phyloP scores from a whole-genome alignment of 2,113 vertebrate species.

The Tenebrosternarchus preto region DNA sequence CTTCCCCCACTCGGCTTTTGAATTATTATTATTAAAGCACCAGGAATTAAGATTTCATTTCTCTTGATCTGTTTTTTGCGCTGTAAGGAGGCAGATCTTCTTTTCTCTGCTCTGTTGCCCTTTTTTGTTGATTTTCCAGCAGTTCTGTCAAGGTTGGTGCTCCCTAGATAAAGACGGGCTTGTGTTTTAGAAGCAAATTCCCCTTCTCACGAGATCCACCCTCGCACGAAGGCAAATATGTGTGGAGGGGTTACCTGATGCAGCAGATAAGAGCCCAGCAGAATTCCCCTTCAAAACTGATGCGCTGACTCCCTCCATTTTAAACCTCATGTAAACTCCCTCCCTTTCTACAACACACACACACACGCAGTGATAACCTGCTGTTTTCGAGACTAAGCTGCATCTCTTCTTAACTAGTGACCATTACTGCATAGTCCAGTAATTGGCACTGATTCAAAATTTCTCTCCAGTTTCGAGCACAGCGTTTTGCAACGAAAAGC shows the following conservation, averaged over 20 bases:
- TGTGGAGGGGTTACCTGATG: conserved; percentile 29
- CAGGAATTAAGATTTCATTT: conserved; percentile 18
- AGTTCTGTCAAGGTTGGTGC: conserved; percentile 1
- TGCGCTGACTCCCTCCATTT: neutral
- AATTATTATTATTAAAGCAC: neutral
- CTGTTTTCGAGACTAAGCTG: neutral
- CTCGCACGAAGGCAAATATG: conserved; percentile 5
- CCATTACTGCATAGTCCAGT: neutral
- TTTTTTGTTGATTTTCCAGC: conserved; percentile 1
- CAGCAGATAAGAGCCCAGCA: conserved; percentile 27
- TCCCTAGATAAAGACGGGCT: conserved; percentile 28
- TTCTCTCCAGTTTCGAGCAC: neutral
- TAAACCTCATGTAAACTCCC: no score
- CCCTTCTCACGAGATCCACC: neutral
- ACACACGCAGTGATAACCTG: neutral
- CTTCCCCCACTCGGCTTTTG: neutral
- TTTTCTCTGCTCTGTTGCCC: neutral
- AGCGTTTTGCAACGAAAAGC: neutral
- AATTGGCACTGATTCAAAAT: neutral
- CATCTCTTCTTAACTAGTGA: neutral
- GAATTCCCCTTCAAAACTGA: neutral
- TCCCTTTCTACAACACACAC: neutral
- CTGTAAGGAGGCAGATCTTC: neutral
- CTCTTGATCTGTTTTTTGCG: neutral
- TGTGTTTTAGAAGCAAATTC: conserved; percentile 26